phyloP scores from a whole-genome alignment of 2,797 vertebrate genomes.

The Brachyrhaphis roseni region DNA sequence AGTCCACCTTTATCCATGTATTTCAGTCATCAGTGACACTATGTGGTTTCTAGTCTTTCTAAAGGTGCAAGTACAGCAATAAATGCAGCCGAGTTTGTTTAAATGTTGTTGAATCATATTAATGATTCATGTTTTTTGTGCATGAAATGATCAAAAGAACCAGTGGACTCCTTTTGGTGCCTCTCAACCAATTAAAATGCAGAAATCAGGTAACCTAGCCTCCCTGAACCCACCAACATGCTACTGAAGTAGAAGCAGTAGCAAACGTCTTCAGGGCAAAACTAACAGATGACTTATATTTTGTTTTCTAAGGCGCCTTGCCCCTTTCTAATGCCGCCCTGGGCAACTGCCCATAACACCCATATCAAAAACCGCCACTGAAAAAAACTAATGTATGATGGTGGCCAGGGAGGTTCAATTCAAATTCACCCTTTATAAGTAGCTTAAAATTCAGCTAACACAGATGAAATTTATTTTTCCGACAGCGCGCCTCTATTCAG shows the following conservation, averaged over 20 bases:
- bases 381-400: neutral
- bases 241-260: no score
- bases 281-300: no score
- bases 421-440: neutral
- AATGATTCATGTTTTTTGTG: neutral
- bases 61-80: neutral
- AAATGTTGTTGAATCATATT: neutral
- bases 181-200: no score
- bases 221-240: no score
- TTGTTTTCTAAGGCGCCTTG: no score
- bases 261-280: no score
- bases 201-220: no score
- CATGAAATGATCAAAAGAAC: neutral
- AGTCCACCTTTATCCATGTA: conserved; percentile 23
- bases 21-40: neutral
- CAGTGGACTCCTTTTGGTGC: no score
- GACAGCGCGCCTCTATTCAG: neutral
- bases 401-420: neutral
- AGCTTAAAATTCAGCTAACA: neutral
- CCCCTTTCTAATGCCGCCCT: no score
- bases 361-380: no score
- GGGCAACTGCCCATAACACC: no score
- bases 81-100: neutral
- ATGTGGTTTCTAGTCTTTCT: neutral
- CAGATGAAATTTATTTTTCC: neutral